phyloP scores from a whole-genome alignment of 2,888 invertebrate species.

The Leucania comma region DNA sequence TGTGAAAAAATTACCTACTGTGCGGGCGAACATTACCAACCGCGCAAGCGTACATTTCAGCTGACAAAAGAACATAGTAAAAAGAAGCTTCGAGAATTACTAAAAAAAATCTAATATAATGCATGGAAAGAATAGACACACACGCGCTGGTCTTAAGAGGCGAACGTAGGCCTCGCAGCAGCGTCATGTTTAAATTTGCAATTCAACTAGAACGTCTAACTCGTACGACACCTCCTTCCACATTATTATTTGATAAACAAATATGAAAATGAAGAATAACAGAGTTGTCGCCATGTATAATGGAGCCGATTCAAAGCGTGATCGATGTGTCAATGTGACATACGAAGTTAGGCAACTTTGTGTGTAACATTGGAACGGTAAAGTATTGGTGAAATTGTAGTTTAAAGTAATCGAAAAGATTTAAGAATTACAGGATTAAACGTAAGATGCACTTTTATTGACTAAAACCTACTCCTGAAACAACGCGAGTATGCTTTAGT shows the following conservation, averaged over 20 bases:
- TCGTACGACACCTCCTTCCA: slow-evolving; percentile 67
- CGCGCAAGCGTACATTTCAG: slow-evolving; percentile 42
- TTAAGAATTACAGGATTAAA: too few relatives aligned
- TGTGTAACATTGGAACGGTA: neutral
- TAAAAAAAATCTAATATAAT: slow-evolving; percentile 48
- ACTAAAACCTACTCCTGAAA: too few relatives aligned
- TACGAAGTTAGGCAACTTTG: neutral
- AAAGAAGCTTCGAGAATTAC: slow-evolving; percentile 36
- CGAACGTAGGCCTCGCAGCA: slow-evolving; percentile 18
- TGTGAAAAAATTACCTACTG: slow-evolving; percentile 49
- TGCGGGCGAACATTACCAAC: slow-evolving; percentile 39
- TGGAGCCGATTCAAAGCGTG: neutral
- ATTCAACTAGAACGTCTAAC: slow-evolving; percentile 75
- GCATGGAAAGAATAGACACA: slow-evolving; percentile 35
- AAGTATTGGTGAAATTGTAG: neutral
- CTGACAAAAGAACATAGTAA: slow-evolving; percentile 39
- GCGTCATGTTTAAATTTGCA: slow-evolving; percentile 84
- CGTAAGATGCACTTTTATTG: too few relatives aligned
- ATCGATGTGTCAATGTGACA: neutral
- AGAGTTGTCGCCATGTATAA: slow-evolving; percentile 15
- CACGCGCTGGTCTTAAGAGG: slow-evolving; percentile 35
- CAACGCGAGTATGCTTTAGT: too few relatives aligned
- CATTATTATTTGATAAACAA: slow-evolving; percentile 71
- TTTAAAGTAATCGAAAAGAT: too few relatives aligned
- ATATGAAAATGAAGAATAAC: slow-evolving; percentile 68